Base-by-base conservation (phyloP, 1,140 invertebrate species). In the Muscidifurax raptorellus region DNA sequence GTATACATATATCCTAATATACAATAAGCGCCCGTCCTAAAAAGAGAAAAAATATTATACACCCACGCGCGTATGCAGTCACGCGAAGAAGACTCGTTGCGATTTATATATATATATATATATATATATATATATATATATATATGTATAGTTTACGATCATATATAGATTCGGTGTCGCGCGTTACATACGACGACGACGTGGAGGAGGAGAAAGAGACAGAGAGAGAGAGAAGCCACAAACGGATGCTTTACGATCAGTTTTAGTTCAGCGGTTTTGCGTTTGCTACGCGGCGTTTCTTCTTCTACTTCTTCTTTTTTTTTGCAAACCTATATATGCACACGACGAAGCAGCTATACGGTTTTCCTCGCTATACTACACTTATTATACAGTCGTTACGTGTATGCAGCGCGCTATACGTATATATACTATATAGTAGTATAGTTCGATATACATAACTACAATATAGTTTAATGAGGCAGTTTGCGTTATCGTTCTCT, bases 401-500 rank as follows among this genome's bases (percentile, higher is more conserved):
- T 18, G 27, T 13, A 27, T 69, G 25, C 83, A 66, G 0, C 4
- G 25, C 25, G 5, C 64, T 66, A n/a, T 66, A 67, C 71, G 64
- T 77, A 72, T 87, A 81, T 82, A 52, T 74, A 82, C 66, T 69
- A 79, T 52, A 72, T 79, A 47, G n/a, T n/a, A n/a, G n/a, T 13
- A 40, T 47, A 47, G 0, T 13, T 47, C 12, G 22, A 10, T 25
- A 25, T 71, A 40, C 74, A 72, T 30, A 7, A 74, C 72, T 36
- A 80, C 78, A 71, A 81, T 81, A 77, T 81, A 77, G 76, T 80
- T 80, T 59, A 80, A 85, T 85, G 83, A 85, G 83, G 83, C 83
- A 85, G 83, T 85, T 85, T 67, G 32, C 79, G 66, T 85, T 85
- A 85, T 74, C 71, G 32, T 74, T 74, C 12, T 69, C 25, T 27